Conservation (phyloP, 2,888 invertebrate genomes). For the Epicampocera succincta region DNA sequence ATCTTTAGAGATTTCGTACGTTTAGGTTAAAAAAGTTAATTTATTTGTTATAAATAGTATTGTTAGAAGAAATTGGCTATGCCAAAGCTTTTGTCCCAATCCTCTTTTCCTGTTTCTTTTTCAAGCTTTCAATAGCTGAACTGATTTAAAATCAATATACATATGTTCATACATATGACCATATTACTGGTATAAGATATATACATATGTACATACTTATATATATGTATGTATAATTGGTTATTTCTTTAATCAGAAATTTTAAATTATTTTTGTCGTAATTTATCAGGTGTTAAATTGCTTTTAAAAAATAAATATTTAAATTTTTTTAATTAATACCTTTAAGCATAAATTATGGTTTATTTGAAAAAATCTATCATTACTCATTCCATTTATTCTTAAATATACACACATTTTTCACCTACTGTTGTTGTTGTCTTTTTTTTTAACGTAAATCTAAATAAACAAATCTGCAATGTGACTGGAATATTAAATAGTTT, state of each 20-base stretch:
- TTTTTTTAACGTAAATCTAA: constrained; percentile 55
- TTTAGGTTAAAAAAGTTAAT: neutral
- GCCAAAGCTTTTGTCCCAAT: no score
- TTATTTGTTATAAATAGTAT: neutral
- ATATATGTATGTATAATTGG: constrained; percentile 17
- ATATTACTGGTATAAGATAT: no score
- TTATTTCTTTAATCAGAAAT: constrained; percentile 10
- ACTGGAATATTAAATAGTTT: constrained; percentile 61
- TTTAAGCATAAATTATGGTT: constrained; percentile 24
- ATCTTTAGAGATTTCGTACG: neutral
- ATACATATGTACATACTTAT: constrained; percentile 13
- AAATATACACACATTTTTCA: constrained; percentile 24
- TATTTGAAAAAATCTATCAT: constrained; percentile 26
- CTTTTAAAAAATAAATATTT: constrained; percentile 35
- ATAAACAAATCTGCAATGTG: constrained; percentile 66
- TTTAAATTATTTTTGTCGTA: neutral
- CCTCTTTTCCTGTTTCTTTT: neutral
- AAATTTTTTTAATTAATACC: constrained; percentile 9
- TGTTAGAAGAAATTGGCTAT: no score
- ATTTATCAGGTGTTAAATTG: constrained; percentile 56
- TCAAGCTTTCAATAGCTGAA: neutral
- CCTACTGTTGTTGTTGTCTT: constrained; percentile 24
- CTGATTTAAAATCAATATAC: neutral
- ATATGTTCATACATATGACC: constrained; percentile 21
- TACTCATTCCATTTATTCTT: constrained; percentile 50